Base-by-base conservation (phyloP, 2,888 invertebrate genomes). In the Eupeodes luniger region DNA sequence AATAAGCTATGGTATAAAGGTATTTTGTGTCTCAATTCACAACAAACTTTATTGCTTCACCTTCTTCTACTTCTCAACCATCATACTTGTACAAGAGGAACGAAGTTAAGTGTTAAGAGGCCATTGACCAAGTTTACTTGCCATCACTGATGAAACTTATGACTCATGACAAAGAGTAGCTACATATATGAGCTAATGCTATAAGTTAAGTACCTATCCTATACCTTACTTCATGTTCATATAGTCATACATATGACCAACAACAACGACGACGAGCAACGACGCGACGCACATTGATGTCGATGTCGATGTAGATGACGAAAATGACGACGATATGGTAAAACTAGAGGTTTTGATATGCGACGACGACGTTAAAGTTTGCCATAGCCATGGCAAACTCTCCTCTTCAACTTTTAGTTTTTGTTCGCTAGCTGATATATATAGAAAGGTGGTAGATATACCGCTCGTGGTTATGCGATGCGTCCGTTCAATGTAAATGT, bases 401-500 rank as follows among this genome's bases (percentile, higher is more conserved):
- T 40, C 47, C 19, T 44, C 40, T 69, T 12, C 70, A 70, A 47
- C 72, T 14, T 40, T 55, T 44, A 19, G 55, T 70, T 59, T 34
- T 66, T 12, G 47, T 11, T 34, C 34, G 51, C n/a, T 64, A n/a
- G 44, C n/a, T 47, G 40, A 53, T 36, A 49, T 70, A 51, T 19
- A 19, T 76, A 5, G 40, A 40, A 40, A 5, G 40, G 9, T 9
- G 40, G 40, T 40, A 40, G 6, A 5, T 40, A 40, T 40, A 40
- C 40, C 9, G 40, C 9, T 40, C 27, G 27, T 40, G 40, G 40
- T 40, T 40, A 40, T 59, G 59, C 59, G 40, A 40, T 51, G 77
- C 75, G 70, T 78, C 55, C 76, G 66, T 76, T 53, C 69, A 69
- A 70, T 69, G 88, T 78, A 88, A 88, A 84, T 85, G 88, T 81